Evolutionary conservation across 2,113 vertebrate genomes (phyloP).

Genomic region (Catharus bicknelli): DNA sequence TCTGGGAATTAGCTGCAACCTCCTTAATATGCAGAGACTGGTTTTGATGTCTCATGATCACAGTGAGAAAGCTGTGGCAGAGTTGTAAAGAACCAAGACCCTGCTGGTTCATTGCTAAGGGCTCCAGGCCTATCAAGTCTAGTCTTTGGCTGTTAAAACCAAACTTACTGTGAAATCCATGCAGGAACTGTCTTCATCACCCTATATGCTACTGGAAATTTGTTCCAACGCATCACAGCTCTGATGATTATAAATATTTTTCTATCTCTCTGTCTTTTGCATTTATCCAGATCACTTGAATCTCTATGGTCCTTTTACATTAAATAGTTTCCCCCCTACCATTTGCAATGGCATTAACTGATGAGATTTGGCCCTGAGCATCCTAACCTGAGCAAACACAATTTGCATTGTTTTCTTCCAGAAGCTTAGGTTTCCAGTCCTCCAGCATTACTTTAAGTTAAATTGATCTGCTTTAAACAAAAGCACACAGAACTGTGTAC

Average conservation of each 20-base stretch:
- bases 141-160: not conserved
- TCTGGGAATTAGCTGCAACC: not conserved
- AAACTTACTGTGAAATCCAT: not conserved
- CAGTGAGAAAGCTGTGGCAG: not conserved
- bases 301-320: not conserved
- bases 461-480: not conserved
- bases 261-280: not conserved
- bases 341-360: not conserved
- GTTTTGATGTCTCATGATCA: not conserved
- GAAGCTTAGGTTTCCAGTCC: not conserved
- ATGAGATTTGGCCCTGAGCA: not conserved
- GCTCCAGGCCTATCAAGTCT: not conserved
- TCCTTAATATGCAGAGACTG: not conserved
- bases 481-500: not conserved
- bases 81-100: not conserved
- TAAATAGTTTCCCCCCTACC: not conserved
- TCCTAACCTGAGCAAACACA: not conserved
- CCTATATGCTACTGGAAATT: not conserved
- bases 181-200: not conserved
- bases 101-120: not conserved
- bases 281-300: not conserved
- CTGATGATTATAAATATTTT: not conserved
- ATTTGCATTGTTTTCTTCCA: not conserved
- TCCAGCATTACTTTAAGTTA: not conserved
- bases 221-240: not conserved